These are phyloP conservation scores for Grus americana DNA, from an alignment of 2,113 vertebrate genomes.

Conservation along the genomic window DNA sequence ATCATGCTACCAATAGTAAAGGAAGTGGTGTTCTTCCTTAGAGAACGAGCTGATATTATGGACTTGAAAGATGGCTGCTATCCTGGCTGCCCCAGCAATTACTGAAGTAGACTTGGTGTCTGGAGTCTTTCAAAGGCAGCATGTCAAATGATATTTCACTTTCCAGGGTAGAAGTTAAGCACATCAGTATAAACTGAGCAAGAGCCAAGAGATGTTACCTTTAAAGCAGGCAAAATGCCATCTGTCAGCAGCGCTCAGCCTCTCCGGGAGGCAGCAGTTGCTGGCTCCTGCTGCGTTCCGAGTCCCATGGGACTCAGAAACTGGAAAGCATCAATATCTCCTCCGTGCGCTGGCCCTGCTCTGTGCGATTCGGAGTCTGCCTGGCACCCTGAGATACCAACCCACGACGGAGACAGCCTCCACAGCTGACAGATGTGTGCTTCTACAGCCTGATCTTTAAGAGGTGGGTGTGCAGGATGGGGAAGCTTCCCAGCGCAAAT, in stretches of 20 bases:
- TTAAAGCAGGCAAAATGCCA: not conserved
- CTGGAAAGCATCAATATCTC: not conserved
- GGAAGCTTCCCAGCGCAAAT: not conserved
- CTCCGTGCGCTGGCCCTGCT: not conserved
- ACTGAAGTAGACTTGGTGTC: not conserved
- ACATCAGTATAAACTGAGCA: not conserved
- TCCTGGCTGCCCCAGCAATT: not conserved
- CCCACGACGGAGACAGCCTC: not conserved
- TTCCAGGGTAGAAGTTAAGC: slow-evolving; percentile 18
- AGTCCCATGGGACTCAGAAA: not conserved
- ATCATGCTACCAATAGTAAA: not conserved
- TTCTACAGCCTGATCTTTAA: not conserved
- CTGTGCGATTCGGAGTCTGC: not conserved
- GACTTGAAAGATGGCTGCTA: not conserved
- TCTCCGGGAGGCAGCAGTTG: not conserved
- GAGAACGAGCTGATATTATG: not conserved
- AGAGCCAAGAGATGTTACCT: not conserved
- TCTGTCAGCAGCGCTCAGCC: not conserved
- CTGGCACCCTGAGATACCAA: not conserved
- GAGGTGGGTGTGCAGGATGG: not conserved
- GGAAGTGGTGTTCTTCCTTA: not conserved
- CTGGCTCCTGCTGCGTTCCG: not conserved
- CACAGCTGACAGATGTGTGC: not conserved
- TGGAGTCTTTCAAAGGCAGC: not conserved
- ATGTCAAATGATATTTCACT: not conserved